Conservation (phyloP, 1,140 invertebrate species). For the Pantala flavescens region DNA sequence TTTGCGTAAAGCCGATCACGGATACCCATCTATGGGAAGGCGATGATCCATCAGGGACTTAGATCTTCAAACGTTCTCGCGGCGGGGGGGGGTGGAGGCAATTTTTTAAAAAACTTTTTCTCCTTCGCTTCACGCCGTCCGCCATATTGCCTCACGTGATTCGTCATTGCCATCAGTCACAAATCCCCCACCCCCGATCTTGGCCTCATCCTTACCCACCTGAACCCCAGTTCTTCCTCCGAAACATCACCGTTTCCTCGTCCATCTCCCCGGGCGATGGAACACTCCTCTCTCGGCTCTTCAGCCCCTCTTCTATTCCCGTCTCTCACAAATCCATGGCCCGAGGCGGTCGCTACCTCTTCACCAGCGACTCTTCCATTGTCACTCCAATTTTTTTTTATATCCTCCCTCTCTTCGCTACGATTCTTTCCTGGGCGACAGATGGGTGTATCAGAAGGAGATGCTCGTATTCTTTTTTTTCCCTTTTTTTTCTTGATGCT, state of each 20-base stretch:
- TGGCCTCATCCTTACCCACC: no score
- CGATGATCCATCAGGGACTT: not conserved
- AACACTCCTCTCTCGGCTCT: not conserved
- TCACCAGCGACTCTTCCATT: no score
- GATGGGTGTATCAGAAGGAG: no score
- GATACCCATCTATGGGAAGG: not conserved
- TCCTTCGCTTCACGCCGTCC: not conserved
- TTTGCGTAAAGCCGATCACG: not conserved
- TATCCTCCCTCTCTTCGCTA: no score
- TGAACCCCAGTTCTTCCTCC: not conserved
- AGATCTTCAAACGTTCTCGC: not conserved
- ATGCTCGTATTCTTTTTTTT: no score
- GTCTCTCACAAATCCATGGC: not conserved
- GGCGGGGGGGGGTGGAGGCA: not conserved
- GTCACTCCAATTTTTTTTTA: no score
- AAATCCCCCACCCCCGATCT: not conserved
- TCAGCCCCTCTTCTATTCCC: not conserved
- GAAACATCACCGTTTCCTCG: not conserved
- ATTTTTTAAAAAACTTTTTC: not conserved
- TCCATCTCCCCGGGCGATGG: not conserved
- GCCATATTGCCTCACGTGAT: not conserved
- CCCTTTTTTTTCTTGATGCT: no score
- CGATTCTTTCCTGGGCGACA: no score
- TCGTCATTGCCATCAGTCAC: not conserved
- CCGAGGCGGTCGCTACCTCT: not conserved